Evolutionary conservation across 1,140 invertebrate species (phyloP).

Genomic region (Drosophila leontia): DNA sequence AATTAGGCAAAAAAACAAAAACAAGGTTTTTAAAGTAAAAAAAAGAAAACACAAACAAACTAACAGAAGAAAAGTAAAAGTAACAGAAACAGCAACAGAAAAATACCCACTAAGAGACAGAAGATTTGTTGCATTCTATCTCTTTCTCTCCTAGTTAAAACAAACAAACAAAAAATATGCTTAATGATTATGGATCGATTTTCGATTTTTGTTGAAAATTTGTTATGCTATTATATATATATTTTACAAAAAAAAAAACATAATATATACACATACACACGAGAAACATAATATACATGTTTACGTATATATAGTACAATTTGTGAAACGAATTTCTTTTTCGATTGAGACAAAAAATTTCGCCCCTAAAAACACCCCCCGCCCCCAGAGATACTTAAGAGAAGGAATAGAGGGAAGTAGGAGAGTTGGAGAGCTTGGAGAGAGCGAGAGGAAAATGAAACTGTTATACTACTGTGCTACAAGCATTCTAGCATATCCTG

Average conservation of each 20-base stretch:
- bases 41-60: background rate
- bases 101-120: slow-evolving; percentile 34
- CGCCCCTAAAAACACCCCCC: background rate
- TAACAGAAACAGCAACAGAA: slow-evolving; percentile 9
- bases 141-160: slow-evolving; percentile 49
- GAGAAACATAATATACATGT: slow-evolving; percentile 31
- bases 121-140: slow-evolving; percentile 43
- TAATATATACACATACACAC: slow-evolving; percentile 23
- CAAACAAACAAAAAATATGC: slow-evolving; percentile 27
- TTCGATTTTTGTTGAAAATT: slow-evolving; percentile 50
- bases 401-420: slow-evolving; percentile 10
- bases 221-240: slow-evolving; percentile 51
- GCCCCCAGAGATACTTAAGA: slow-evolving; percentile 24
- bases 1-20: slow-evolving; percentile 43
- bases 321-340: slow-evolving; percentile 53
- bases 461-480: slow-evolving; percentile 75
- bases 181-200: slow-evolving; percentile 51
- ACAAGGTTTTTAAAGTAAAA: slow-evolving; percentile 33
- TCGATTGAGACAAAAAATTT: slow-evolving; percentile 27
- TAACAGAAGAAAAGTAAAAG: slow-evolving; percentile 11
- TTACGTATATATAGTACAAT: slow-evolving; percentile 50
- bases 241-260: slow-evolving; percentile 37
- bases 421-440: slow-evolving; percentile 2
- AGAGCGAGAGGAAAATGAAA: slow-evolving; percentile 34
- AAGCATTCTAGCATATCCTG: slow-evolving; percentile 68